Evolutionary conservation across 1,140 invertebrate genomes (phyloP).

Genomic region (Diorhabda carinulata): DNA sequence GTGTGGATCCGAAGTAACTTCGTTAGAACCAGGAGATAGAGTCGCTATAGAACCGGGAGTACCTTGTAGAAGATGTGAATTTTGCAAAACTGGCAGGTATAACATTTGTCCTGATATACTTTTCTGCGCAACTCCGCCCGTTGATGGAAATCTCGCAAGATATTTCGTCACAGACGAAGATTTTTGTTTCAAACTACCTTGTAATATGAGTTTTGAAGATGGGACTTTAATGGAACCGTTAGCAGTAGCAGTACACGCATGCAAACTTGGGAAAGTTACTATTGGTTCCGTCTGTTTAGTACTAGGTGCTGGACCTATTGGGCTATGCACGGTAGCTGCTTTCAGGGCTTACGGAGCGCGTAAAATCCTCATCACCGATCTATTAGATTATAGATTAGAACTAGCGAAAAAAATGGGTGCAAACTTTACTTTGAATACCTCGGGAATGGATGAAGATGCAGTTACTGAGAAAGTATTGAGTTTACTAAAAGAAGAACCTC

Average conservation of each 20-base stretch:
- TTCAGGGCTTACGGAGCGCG: slow-evolving; percentile 86
- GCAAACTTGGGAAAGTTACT: slow-evolving; percentile 68
- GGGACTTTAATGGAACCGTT: slow-evolving; percentile 89
- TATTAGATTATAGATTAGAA: slow-evolving; percentile 68
- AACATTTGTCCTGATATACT: slow-evolving; percentile 83
- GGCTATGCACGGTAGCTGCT: slow-evolving; percentile 76
- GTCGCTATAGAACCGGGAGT: slow-evolving; percentile 91
- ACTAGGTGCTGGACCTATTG: slow-evolving; percentile 87
- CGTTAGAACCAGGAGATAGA: slow-evolving; percentile 74
- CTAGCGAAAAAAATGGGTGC: slow-evolving; percentile 81
- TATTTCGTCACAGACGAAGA: slow-evolving; percentile 73
- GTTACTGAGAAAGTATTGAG: slow-evolving; percentile 60
- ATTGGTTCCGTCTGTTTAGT: slow-evolving; percentile 77
- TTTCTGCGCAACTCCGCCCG: slow-evolving; percentile 87
- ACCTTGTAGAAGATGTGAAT: slow-evolving; percentile 78
- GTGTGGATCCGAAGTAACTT: slow-evolving; percentile 67
- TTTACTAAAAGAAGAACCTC: slow-evolving; percentile 62
- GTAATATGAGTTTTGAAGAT: slow-evolving; percentile 84
- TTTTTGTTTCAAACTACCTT: slow-evolving; percentile 89
- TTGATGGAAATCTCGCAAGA: slow-evolving; percentile 76
- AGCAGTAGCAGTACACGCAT: slow-evolving; percentile 90
- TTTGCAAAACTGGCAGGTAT: slow-evolving; percentile 83
- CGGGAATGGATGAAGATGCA: slow-evolving; percentile 54
- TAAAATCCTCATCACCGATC: slow-evolving; percentile 76
- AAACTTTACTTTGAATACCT: slow-evolving; percentile 61